Evolutionary conservation across 2,888 invertebrate species (phyloP), one percentile per base, ranked within the genome.

Genomic region (Tachina grossa): DNA sequence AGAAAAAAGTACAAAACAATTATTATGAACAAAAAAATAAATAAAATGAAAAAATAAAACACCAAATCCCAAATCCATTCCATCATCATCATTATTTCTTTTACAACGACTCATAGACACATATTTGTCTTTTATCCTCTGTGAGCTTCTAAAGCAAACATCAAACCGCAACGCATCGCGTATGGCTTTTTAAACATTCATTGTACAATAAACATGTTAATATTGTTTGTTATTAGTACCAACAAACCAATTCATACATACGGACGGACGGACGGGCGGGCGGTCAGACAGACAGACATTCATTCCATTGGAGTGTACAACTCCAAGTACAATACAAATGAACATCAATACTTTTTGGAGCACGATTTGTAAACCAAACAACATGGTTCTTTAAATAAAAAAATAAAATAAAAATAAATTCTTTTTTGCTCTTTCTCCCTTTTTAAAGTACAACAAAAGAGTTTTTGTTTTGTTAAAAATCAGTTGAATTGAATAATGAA

Each of bases 351-450:
- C 31, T 31, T 31, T 31, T 31, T 31, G 31, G 31, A 83, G 83
- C 85, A 77, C 85, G 85, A 83, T 85, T 79, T 85, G 83, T 85
- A 85, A 85, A 85, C 85, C 83, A 83, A 82, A 82, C 85, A 79
- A 79, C 85, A 59, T 72, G 76, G 53, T 57, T 79, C 77, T 76
- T 69, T 43, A 49, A 49, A 49, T 0, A 49, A 14, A 13, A 49
- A 5, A 2, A 49, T 1, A 11, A 49, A 1, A 5, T 3, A 49
- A n/a, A 22, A 43, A 49, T 16, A 45, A 63, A 63, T 45, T 69
- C 53, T 63, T 16, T 51, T 22, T 5, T 71, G 41, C 55, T 72
- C 13, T 57, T 43, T 65, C 39, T 57, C n/a, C 14, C 13, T 13
- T n/a, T n/a, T n/a, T n/a, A 31, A 31, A 31, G 6, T 31, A 31